Evolutionary conservation across 2,888 invertebrate genomes (phyloP), one percentile per base, ranked within the genome.

Genomic region (Rhabditoides inermis): DNA sequence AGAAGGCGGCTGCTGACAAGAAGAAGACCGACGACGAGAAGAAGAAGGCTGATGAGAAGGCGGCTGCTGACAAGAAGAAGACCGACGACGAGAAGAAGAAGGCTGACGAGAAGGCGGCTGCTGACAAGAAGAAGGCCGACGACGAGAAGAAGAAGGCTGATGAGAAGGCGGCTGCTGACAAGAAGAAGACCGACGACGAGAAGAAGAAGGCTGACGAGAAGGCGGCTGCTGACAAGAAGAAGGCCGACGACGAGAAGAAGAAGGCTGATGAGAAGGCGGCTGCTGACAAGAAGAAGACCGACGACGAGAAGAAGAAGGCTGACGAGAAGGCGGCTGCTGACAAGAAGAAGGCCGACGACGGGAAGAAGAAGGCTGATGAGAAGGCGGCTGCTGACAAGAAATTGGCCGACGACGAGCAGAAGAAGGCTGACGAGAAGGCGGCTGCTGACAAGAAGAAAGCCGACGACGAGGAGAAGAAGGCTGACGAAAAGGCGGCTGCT

Each of bases 41-140:
- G 25, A 55, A 54, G 30, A 25, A 41, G 28, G 45, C 27, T 23
- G 55, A 56, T 4, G 48, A 32, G 1, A 27, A 54, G 37, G 20
- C n/a, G 18, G 45, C 26, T 32, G 47, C 55, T 15, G 36, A 57
- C 12, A 35, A 46, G 23, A 37, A 59, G 46, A 46, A 46, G 46
- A n/a, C n/a, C n/a, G n/a, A n/a, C n/a, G n/a, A n/a, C n/a, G n/a
- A n/a, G n/a, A n/a, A n/a, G n/a, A n/a, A n/a, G n/a, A n/a, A n/a
- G n/a, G n/a, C n/a, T n/a, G n/a, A n/a, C n/a, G 45, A 15, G 18
- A 35, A 5, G 12, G 55, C 57, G n/a, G 47, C 18, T 15, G 42
- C 18, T 40, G 54, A 15, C 15, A 46, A 46, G 55, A 56, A 56
- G 32, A 22, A 47, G 18, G 7, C 37, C 2, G 55, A 56, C 3